Base-by-base conservation (phyloP, 2,888 invertebrate genomes). In the Synanthedon andrenaeformis region DNA sequence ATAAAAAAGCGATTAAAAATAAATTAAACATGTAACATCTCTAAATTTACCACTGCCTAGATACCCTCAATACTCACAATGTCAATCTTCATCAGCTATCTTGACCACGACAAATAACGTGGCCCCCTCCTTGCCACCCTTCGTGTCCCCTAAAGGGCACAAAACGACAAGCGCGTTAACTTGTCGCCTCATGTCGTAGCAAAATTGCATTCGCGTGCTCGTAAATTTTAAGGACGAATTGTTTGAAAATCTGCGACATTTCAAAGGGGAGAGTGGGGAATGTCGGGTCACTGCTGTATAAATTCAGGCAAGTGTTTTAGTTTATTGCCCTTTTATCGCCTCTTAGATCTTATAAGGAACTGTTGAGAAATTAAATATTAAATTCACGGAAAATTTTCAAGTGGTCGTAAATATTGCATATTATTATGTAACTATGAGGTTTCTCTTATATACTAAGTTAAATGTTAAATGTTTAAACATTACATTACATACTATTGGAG, bases 161-260 rank as follows among this genome's bases (percentile, higher is more conserved):
- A 73, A 59, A 62, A 61, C 63, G 61, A 63, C 70, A 73, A 65
- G 66, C 69, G 65, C 65, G 62, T 65, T 65, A 68, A 69, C 67
- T 70, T 70, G 64, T 17, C 49, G 49, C 49, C 17, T 49, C 57
- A 62, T 70, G 64, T 49, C 49, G 49, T 23, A 49, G 13, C 57
- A 63, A 74, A 74, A 76, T 75, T 74, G 74, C 69, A 65, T 57
- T 76, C 66, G 74, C 49, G 49, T 49, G 49, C 61, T 65, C 68
- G 67, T 73, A 74, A 77, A 73, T 73, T 68, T 70, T 65, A 49
- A 19, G 23, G 17, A 49, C 49, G 23, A 49, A 49, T 49, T 49
- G 23, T 49, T 49, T 49, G 49, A 49, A 49, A 49, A 49, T 49
- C 49, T 49, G 17, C 45, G 17, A 49, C 23, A 23, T 49, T 49